Evolutionary conservation across 1,140 invertebrate species (phyloP), one percentile per base, ranked within the genome.

Genomic region (Venturia canescens): DNA sequence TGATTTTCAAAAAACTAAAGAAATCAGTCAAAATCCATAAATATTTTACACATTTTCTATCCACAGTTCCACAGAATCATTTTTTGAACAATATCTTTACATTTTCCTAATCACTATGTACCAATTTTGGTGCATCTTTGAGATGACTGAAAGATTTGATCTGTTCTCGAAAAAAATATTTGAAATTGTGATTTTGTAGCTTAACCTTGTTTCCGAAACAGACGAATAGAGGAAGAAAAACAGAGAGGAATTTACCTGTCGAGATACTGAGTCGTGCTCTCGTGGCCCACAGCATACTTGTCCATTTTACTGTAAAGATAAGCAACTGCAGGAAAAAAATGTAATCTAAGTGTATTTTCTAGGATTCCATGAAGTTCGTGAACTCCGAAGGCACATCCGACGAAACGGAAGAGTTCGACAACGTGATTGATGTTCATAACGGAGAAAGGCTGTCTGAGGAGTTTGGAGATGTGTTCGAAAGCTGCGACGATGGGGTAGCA

Each of bases 261-360:
- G 5, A 91, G 80, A 53, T 86, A 86, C 82, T 91, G 90, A 9
- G 85, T 86, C 77, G 90, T 91, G 57, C 84, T 90, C 78, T 91
- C 91, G 76, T 91, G 91, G 31, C 90, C 89, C 11, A 91, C 80
- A n/a, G 85, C 87, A 75, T 88, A 91, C 76, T 90, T 92, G 38
- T 91, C 84, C 16, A 91, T 82, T 75, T 91, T 92, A 29, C 84
- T 86, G 34, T 91, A 92, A 77, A 92, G 89, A 78, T 89, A 86
- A 15, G 85, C 84, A 0, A 91, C 60, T 27, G 89, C 86, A 0
- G 89, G 86, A 80, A 85, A 91, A 38, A 92, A 91, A 38, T 87
- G 71, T n/a, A 81, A 70, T n/a, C 86, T 78, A 9, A 91, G 31
- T 27, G 85, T 83, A 4, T 87, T 83, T 13, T 87, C 81, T 6